Percentiles rank a stretch among this genome's conserved stretches.
These are phyloP conservation scores for Halcyon badia DNA, from an alignment of 2,797 vertebrate species.

Conservation along the genomic window DNA sequence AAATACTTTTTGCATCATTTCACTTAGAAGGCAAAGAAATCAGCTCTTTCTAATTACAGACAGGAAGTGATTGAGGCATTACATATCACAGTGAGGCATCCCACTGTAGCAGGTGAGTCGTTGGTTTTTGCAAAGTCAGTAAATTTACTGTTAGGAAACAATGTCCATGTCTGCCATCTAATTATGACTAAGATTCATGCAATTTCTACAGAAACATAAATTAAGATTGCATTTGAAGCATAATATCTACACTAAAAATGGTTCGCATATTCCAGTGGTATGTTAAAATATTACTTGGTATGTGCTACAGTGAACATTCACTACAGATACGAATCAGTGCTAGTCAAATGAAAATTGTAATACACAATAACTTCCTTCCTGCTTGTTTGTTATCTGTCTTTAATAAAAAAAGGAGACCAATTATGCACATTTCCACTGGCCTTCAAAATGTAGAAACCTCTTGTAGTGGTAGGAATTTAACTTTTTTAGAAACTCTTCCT, in stretches of 20 bases:
- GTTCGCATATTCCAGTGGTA: not conserved
- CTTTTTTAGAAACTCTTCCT: not conserved
- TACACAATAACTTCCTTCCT: not conserved
- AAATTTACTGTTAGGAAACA: not conserved
- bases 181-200: not conserved
- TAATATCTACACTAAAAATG: not conserved
- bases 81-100: not conserved
- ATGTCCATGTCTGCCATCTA: not conserved
- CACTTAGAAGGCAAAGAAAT: not conserved
- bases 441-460: not conserved
- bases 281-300: not conserved
- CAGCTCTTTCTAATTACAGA: fast-evolving
- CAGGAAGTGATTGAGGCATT: not conserved
- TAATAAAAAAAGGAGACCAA: not conserved
- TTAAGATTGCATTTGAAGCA: not conserved
- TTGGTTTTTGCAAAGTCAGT: not conserved
- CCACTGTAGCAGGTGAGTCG: not conserved
- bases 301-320: not conserved
- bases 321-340: not conserved
- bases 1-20: not conserved
- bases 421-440: not conserved
- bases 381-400: not conserved
- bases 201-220: not conserved
- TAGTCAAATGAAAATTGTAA: not conserved
- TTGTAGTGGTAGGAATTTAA: not conserved